Base-by-base conservation (phyloP, 2,797 vertebrate species). In the Pelodytes ibericus region DNA sequence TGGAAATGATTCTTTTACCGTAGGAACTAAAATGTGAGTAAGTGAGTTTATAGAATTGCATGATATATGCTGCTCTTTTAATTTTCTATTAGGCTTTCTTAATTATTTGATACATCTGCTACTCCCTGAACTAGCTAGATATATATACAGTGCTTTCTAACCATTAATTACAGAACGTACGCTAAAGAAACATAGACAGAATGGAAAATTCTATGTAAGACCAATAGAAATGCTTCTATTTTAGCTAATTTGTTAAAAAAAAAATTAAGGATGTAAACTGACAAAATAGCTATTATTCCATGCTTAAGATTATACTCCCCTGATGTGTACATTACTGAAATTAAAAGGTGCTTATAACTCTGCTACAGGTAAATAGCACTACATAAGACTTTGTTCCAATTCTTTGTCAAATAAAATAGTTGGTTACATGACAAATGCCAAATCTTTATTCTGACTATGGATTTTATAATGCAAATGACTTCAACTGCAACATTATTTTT, bases 1-100 rank as follows among this genome's bases (percentile, higher is more conserved):
- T 82, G 30, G 78, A 82, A 81, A 81, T 88, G 88, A 90, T 89
- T 88, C 87, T 78, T 57, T 67, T 66, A 78, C 70, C 39, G 62
- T 53, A 53, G 70, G 70, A 79, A 73, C 73, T 79, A 68, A 70
- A 71, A 78, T 78, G 56, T 62, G 27, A 56, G 70, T 47, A 66
- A 66, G 62, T 73, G 41, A 62, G 41, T 79, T 79, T 79, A 77
- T 77, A 59, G 61, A 60, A 77, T 66, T 77, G 44, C 62, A 78
- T 72, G 75, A 78, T 67, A 51, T 72, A 72, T 22, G 39, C 62
- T 72, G 49, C 57, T 29, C 69, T 78, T 78, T 72, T 72, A 59
- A 78, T 67, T 77, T 71, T 72, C 69, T 66, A 77, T 66, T 39
- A 71, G 41, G 53, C 53, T 29, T 66, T 72, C 68, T 59, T 72